Evolutionary conservation across 2,888 invertebrate species (phyloP).

Genomic region (Polydrusus cervinus): DNA sequence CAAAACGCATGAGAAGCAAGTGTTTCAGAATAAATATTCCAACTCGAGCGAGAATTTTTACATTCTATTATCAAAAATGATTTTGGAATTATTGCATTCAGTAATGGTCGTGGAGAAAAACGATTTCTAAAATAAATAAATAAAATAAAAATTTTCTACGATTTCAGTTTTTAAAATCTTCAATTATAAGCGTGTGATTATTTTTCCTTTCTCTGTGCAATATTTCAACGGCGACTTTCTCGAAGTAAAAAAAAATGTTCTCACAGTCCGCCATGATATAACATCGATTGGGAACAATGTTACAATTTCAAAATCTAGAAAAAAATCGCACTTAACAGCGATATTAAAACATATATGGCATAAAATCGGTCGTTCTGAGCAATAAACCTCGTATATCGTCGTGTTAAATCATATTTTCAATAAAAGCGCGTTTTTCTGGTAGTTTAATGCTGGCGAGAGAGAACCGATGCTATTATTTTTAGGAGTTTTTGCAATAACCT

Average conservation of each 20-base stretch:
- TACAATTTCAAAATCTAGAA: constrained; percentile 46
- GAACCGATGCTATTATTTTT: constrained; percentile 20
- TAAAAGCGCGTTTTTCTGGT: constrained; percentile 66
- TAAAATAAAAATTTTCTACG: too few relatives aligned
- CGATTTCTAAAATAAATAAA: too few relatives aligned
- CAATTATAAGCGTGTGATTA: too few relatives aligned
- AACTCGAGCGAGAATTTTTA: too few relatives aligned
- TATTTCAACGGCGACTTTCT: neutral
- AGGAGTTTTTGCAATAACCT: constrained; percentile 40
- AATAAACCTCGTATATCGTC: constrained; percentile 34
- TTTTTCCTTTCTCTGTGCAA: too few relatives aligned
- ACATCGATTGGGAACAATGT: constrained; percentile 44
- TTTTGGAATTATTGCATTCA: too few relatives aligned
- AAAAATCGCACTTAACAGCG: constrained; percentile 44
- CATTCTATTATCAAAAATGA: too few relatives aligned
- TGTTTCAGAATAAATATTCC: too few relatives aligned
- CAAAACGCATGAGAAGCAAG: too few relatives aligned
- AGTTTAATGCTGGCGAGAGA: constrained; percentile 36
- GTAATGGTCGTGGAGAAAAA: too few relatives aligned
- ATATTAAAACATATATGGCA: constrained; percentile 52
- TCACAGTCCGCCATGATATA: constrained; percentile 32
- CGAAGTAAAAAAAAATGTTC: constrained; percentile 30
- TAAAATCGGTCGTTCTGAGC: constrained; percentile 47
- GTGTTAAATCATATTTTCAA: constrained; percentile 70
- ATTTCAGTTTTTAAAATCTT: too few relatives aligned